Base-by-base conservation (phyloP, 2,797 vertebrate species). In the Pipistrellus kuhlii region DNA sequence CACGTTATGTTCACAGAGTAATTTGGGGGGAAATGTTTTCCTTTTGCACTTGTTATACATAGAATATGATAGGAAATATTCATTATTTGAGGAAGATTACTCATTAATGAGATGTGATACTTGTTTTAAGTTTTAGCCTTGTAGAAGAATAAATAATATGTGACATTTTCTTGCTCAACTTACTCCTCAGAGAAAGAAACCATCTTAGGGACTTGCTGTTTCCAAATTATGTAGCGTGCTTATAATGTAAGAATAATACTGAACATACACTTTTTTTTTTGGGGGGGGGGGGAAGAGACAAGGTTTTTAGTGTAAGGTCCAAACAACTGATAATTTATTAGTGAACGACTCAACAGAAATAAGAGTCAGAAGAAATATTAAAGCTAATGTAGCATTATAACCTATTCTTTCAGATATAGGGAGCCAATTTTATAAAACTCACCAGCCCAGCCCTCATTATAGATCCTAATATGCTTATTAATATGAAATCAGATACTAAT, bases 1-100 rank as follows among this genome's bases (percentile, higher is more conserved):
- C 55, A 8, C 88, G 38, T 64, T 73, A 96, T 53, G 75, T 68
- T 94, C 90, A 3, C 64, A 93, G 75, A 94, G 57, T 81, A 94
- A 95, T 95, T 94, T 55, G 6, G 71, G 88, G 81, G 18, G 91
- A 97, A 96, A 95, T 75, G 25, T 71, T 95, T 97, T 91, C 20
- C 30, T 97, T 75, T 71, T 75, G n/a, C 13, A 41, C 18, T 76
- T 62, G 15, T 88, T 93, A 94, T 38, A 41, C 38, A 62, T 71
- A 80, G 62, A 71, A 5, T 17, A 38, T 78, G 82, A 87, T 21
- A 83, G 69, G 25, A 81, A 94, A 90, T 76, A 66, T 38, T 87
- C 32, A 75, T 73, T 72, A 53, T 84, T 97, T 80, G 82, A 69
- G 30, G 27, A 81, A 94, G 55, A 80, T 76, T 88, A n/a, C 32